Base-by-base conservation (phyloP, 2,797 vertebrate species). In the Muraenolepis orangiensis region DNA sequence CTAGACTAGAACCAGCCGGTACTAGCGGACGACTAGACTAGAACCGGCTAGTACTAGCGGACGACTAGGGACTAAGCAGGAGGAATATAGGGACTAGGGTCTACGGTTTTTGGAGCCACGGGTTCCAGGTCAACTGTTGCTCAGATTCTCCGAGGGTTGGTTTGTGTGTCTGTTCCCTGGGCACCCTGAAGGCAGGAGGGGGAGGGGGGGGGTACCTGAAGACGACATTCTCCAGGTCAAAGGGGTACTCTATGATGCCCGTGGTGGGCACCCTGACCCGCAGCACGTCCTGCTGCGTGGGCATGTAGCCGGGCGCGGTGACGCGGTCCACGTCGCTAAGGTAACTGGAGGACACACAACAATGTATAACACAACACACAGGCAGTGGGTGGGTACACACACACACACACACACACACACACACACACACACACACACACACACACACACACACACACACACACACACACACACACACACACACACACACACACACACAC, bases 191-290 rank as follows among this genome's bases (percentile, higher is more conserved):
- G 40, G 38, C 2, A 10, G 38, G 6, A 2, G 38, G 40, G 73
- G 81, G 82, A 81, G 82, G 82, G 76, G 70, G 42, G 67, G 74
- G 86, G 85, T 93, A 94, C 93, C 93, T 93, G 93, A 93, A 94
- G 87, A 94, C 93, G 90, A 91, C 88, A 90, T 92, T 94, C 89
- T 94, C 91, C 88, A n/a, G n/a, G n/a, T n/a, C n/a, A n/a, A n/a
- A n/a, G n/a, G n/a, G n/a, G n/a, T n/a, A n/a, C n/a, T 94, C 93
- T 89, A 94, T 94, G 84, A 94, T 94, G 82, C 93, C 93, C 77
- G 93, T 94, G 80, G 93, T 93, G 85, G 93, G 93, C 82, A 94
- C 93, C 80, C 93, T 91, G 81, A 94, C 93, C 86, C 93, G 87
- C 83, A 94, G 92, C 85, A 94, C 92, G 80, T 94, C 93, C 87